Percentiles rank a stretch among this genome's conserved stretches.
These are phyloP conservation scores for Verasper variegatus DNA, from an alignment of 2,113 vertebrate species.

Conservation along the genomic window DNA sequence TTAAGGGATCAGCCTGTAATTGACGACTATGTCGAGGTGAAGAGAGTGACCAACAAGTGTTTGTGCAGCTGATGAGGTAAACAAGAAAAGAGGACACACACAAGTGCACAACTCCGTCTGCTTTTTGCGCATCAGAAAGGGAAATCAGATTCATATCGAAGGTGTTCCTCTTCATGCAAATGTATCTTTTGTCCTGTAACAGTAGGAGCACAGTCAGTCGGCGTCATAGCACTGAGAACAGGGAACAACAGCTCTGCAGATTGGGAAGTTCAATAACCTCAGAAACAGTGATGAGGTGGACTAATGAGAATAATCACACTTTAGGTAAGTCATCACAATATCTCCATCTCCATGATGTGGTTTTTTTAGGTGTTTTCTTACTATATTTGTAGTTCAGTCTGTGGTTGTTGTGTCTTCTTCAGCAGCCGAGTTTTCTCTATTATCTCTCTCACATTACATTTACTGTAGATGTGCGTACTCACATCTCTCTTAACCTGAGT, in stretches of 20 bases:
- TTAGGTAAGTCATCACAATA: not conserved
- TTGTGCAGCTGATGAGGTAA: not conserved
- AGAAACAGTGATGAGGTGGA: not conserved
- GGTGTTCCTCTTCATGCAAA: not conserved
- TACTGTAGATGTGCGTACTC: not conserved
- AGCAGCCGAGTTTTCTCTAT: not conserved
- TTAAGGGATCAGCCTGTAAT: conserved; percentile 50
- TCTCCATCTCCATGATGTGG: not conserved
- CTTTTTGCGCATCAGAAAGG: not conserved
- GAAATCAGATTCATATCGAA: not conserved
- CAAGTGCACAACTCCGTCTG: no score
- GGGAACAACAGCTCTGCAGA: not conserved
- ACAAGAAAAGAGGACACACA: no score
- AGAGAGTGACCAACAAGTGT: not conserved
- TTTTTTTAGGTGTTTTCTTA: no score
- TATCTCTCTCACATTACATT: not conserved
- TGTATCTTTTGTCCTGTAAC: not conserved
- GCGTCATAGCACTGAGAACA: not conserved
- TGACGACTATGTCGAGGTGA: conserved; percentile 27
- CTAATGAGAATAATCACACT: not conserved
- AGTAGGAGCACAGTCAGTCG: not conserved
- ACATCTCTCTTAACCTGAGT: not conserved
- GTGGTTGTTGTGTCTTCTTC: no score
- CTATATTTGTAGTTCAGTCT: no score
- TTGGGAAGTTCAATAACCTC: no score